phyloP scores from a whole-genome alignment of 2,113 vertebrate genomes.

The Rhadina sibilatrix region DNA sequence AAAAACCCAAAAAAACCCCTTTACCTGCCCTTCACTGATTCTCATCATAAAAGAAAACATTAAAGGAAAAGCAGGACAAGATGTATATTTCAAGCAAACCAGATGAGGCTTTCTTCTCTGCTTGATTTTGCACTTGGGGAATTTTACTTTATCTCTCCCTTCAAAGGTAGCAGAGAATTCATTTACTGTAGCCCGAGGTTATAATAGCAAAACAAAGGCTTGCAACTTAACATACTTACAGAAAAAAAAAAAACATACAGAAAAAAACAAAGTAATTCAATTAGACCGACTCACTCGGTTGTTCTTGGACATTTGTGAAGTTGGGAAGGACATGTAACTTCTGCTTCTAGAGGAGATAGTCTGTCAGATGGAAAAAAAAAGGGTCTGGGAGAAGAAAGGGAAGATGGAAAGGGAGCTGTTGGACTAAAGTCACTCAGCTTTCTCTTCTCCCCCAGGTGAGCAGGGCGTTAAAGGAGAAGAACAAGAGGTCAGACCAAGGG shows the following conservation, averaged over 20 bases:
- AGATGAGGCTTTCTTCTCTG: conserved; percentile 78
- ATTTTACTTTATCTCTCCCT: conserved; percentile 82
- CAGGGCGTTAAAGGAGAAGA: background rate
- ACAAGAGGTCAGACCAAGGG: background rate
- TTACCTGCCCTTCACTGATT: conserved; percentile 74
- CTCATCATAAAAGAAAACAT: conserved; percentile 53
- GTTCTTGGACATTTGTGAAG: conserved; percentile 55
- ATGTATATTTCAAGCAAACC: conserved; percentile 76
- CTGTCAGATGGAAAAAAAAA: conserved; percentile 26
- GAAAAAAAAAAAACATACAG: background rate
- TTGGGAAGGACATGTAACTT: conserved; percentile 40
- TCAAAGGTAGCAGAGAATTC: conserved; percentile 83
- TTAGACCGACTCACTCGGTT: conserved; percentile 24
- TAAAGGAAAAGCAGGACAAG: conserved; percentile 77
- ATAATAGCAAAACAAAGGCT: conserved; percentile 79
- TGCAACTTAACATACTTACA: conserved; percentile 68
- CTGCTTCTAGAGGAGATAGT: background rate
- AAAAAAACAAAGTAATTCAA: conserved; percentile 62
- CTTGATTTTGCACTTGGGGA: conserved; percentile 85
- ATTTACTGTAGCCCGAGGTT: conserved; percentile 83
- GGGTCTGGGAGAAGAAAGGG: background rate
- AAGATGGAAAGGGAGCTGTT: background rate
- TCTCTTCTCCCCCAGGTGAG: background rate
- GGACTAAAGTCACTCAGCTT: background rate
- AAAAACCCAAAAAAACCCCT: background rate